Base-by-base conservation (phyloP, 2,113 vertebrate species). In the Carassius gibelio region DNA sequence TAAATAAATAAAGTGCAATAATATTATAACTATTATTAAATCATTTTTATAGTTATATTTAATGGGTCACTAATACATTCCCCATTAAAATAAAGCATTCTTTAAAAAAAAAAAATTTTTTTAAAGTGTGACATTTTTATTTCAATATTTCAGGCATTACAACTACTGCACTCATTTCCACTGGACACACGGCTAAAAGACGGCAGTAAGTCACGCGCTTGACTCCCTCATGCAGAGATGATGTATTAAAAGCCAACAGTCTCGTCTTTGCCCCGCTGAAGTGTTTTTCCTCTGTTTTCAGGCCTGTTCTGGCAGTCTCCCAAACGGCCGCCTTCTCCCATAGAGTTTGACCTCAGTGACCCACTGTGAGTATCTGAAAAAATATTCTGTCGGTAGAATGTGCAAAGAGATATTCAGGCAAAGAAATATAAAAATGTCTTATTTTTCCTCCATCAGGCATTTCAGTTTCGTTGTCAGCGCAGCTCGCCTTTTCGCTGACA, bases 281-380 rank as follows among this genome's bases (percentile, higher is more conserved):
- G 34, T 75, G 23, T 50, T 42, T 69, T 19, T 19, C 1, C 69
- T 52, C 17, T 91, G 17, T 90, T 69, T 89, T 80, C 87, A 99
- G 98, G 96, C 95, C 96, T 99, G 76, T 99, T 99, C 94, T 99
- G 98, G 98, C 98, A 99, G 0, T 99, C 98, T 77, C 98, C 98
- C 30, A 99, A 99, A 93, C 96, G 98, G 85, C 97, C 97, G 15
- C 98, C 98, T 68, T 94, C 95, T 81, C 96, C 98, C 81, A 93
- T 96, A 92, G 95, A 96, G 87, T 99, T 99, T 94, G 96, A 99
- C 86, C 92, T 97, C 88, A 96, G 83, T 69, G 96, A 99, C 89
- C 92, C 95, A 85, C 94, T 98, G 98, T 99, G 93, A 98, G 98
- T 99, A 13, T 83, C 2, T 8, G 21, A 64, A 4, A 6, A 80